Percentiles rank a stretch among this genome's conserved stretches.
These are phyloP conservation scores for Sitta carolinensis DNA, from an alignment of 2,797 vertebrate genomes.

Conservation along the genomic window DNA sequence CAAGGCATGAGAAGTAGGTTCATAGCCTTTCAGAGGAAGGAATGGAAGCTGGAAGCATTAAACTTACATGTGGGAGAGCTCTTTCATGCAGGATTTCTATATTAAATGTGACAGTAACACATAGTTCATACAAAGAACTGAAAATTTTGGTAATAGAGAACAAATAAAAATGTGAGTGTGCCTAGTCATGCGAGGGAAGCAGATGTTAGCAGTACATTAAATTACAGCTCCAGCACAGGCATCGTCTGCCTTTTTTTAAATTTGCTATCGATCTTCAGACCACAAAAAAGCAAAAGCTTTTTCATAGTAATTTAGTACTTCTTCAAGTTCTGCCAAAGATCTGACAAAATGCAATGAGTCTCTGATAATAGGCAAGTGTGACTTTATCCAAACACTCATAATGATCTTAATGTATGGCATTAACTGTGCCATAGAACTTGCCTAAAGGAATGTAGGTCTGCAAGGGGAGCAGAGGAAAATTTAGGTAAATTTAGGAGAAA, in stretches of 20 bases:
- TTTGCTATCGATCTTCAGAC: neutral
- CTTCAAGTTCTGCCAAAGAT: conserved; percentile 16
- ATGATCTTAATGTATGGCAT: neutral
- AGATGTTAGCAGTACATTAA: conserved; percentile 9
- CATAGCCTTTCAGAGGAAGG: neutral
- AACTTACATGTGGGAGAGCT: neutral
- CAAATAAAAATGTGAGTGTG: neutral
- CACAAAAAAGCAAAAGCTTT: conserved; percentile 7
- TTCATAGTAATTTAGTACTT: neutral
- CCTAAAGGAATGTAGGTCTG: neutral
- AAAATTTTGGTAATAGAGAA: neutral
- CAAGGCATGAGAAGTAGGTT: neutral
- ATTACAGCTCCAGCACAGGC: neutral
- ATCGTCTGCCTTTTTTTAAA: neutral
- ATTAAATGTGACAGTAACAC: conserved; percentile 16
- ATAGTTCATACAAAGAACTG: neutral
- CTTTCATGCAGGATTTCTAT: neutral
- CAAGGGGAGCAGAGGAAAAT: neutral
- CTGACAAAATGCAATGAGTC: neutral
- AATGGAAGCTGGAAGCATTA: neutral
- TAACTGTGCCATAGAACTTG: neutral
- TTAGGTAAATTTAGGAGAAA: neutral
- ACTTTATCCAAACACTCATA: neutral
- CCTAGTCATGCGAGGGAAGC: neutral
- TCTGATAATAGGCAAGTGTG: neutral